Conservation (phyloP, 2,888 invertebrate genomes). For the Protophormia terraenovae region DNA sequence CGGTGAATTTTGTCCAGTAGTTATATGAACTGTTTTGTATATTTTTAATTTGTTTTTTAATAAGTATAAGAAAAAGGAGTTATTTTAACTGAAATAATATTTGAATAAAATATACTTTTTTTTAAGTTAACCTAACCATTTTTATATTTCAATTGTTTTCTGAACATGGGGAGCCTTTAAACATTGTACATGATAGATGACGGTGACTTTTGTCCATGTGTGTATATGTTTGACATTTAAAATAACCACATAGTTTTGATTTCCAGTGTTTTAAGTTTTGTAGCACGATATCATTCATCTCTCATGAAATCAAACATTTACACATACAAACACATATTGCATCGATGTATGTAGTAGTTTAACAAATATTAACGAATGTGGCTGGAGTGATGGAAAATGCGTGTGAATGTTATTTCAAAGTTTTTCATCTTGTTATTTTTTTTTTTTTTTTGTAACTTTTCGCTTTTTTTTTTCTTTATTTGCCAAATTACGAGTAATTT, state of each 20-base stretch:
- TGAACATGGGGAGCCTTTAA: too few relatives aligned
- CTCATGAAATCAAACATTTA: background rate
- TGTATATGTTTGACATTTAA: too few relatives aligned
- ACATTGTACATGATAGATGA: too few relatives aligned
- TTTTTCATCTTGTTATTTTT: background rate
- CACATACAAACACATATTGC: background rate
- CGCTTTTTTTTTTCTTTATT: background rate
- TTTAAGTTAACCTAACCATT: too few relatives aligned
- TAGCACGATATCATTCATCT: background rate
- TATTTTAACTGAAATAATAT: too few relatives aligned
- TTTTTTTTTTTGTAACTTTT: background rate
- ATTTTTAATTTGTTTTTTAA: too few relatives aligned
- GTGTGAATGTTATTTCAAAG: background rate
- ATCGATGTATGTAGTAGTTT: background rate
- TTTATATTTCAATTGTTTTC: too few relatives aligned
- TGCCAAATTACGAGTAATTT: slow-evolving; percentile 27
- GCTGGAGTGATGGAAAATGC: background rate
- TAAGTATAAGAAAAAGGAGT: too few relatives aligned
- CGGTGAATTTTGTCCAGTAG: too few relatives aligned
- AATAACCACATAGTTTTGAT: background rate
- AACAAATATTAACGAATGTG: background rate
- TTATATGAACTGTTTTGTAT: too few relatives aligned
- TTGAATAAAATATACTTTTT: too few relatives aligned
- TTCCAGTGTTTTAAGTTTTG: background rate
- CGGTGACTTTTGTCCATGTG: too few relatives aligned